Percentiles rank a stretch among this genome's conserved stretches.
Evolutionary conservation across 2,113 vertebrate species (phyloP).

Genomic region (Cynocephalus volans): DNA sequence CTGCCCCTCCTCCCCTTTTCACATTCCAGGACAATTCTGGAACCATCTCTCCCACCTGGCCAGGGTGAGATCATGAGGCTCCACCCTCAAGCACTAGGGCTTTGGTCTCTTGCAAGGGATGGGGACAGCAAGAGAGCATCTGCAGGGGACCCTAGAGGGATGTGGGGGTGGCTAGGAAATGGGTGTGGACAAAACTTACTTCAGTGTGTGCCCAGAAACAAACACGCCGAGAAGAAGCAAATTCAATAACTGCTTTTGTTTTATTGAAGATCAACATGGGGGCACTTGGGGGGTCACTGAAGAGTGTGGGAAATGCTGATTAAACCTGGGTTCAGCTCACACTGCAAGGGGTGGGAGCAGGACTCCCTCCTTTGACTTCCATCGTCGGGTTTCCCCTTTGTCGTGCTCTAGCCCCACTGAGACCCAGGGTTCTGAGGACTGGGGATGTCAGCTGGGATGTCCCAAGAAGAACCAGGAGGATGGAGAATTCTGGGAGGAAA

Average conservation of each 20-base stretch:
- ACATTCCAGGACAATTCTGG: neutral
- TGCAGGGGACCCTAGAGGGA: neutral
- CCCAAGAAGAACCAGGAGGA: constrained; percentile 49
- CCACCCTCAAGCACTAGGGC: neutral
- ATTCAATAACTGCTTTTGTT: constrained; percentile 40
- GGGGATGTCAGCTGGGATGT: neutral
- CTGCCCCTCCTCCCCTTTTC: neutral
- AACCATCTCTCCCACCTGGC: neutral
- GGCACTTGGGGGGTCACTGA: neutral
- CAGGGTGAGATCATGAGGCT: neutral
- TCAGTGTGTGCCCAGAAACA: constrained; percentile 25
- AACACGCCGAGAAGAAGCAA: neutral
- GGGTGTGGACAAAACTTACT: neutral
- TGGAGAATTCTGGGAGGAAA: neutral
- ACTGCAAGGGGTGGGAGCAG: no score
- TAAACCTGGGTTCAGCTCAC: neutral
- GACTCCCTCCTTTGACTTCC: neutral
- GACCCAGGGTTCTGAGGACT: neutral
- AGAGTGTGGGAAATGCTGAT: no score
- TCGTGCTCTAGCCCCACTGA: neutral
- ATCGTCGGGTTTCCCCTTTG: neutral
- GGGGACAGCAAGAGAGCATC: neutral
- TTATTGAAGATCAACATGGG: constrained; percentile 50
- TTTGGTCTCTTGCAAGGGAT: constrained; percentile 40
- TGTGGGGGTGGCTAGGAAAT: neutral